Base-by-base conservation (phyloP, 1,140 invertebrate species). In the Bicyclus anynana region DNA sequence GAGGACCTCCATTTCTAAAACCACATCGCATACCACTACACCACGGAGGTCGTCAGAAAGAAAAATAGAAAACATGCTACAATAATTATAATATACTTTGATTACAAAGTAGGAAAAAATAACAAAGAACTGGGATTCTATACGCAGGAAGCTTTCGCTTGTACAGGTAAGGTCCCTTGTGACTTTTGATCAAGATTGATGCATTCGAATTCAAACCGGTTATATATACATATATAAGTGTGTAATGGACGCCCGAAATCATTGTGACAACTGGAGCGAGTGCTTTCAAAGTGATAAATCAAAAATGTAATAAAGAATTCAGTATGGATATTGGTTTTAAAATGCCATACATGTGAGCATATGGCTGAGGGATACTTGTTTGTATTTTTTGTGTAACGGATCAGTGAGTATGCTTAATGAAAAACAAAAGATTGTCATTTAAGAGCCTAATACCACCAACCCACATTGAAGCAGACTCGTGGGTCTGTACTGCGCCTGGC, bases 161-260 rank as follows among this genome's bases (percentile, higher is more conserved):
- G 23, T 61, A 46, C 33, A 52, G 42, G 49, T 74, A 57, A 63
- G 64, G 52, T 60, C 60, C 70, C 62, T 46, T 40, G 67, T 50
- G 74, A 74, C 64, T 68, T 64, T 62, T 77, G 80, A 83, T 72
- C 72, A 77, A 83, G 80, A 83, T 83, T 76, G 73, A 80, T 80
- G 74, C 62, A 69, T 44, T 48, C 35, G 33, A 33, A 42, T 40
- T 52, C 44, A 62, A 48, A 58, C 20, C 27, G 20, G 40, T 46
- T 46, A 23, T 46, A 23, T 7, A 53, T 46, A 23, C 37, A 23
- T 7, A 53, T 17, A 13, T 48, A 50, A 57, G 35, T 48, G 53
- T 53, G 51, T 42, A 52, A 51, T 52, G 51, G 51, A 44, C 44
- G 13, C 53, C 42, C 6, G 54, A 62, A 57, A 48, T 62, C 35